Evolutionary conservation across 1,140 invertebrate species (phyloP).

Genomic region (Battus philenor): DNA sequence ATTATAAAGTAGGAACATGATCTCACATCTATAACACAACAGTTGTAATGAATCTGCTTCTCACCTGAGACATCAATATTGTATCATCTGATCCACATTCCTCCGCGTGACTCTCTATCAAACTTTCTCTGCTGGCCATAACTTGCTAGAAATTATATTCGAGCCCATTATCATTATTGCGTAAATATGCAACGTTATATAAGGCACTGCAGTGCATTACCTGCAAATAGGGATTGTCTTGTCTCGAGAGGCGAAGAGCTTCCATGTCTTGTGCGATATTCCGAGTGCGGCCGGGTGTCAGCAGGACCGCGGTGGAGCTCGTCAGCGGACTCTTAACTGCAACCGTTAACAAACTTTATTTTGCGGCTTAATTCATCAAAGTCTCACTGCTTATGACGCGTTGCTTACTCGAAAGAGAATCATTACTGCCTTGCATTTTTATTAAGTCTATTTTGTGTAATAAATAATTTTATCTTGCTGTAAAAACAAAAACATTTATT

Average conservation of each 20-base stretch:
- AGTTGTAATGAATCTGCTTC: neutral
- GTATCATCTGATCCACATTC: constrained; percentile 86
- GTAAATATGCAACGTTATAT: constrained; percentile 18
- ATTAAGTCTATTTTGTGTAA: neutral
- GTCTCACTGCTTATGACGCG: neutral
- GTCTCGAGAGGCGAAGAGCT: constrained; percentile 84
- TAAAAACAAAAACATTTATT: neutral
- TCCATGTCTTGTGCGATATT: constrained; percentile 91
- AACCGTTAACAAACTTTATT: constrained; percentile 24
- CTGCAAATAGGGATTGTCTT: constrained; percentile 90
- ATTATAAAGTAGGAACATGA: no score
- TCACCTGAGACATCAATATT: constrained; percentile 83
- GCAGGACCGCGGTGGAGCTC: constrained; percentile 78
- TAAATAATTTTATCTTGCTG: neutral
- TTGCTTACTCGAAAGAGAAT: constrained; percentile 54
- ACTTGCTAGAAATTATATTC: constrained; percentile 76
- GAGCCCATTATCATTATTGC: constrained; percentile 14
- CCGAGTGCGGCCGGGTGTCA: constrained; percentile 83
- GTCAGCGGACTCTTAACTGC: constrained; percentile 43
- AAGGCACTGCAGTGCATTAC: constrained; percentile 65
- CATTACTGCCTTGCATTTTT: constrained; percentile 62
- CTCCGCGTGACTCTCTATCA: constrained; percentile 81
- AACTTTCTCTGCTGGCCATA: constrained; percentile 84
- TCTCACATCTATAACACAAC: no score
- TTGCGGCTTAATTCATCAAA: neutral